A percentile compares a stretch with the other conserved stretches of the same genome.
Conservation (phyloP, 2,113 vertebrate genomes). For the Eurystomus gularis region DNA sequence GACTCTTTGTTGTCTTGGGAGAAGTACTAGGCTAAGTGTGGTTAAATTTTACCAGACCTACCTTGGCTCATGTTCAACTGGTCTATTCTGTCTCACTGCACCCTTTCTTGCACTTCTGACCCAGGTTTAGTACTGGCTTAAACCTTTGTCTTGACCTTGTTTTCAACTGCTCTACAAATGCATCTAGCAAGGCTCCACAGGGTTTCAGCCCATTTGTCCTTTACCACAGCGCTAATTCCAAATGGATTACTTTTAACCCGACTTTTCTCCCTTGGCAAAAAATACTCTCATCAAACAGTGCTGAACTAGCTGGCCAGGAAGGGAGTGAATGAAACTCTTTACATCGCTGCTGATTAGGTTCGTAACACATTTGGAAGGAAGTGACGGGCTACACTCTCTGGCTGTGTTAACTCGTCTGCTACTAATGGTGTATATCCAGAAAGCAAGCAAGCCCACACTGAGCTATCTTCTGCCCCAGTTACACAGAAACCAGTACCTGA, state of each 20-base stretch:
- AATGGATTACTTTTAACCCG: neutral
- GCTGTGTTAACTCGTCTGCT: neutral
- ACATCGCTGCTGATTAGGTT: neutral
- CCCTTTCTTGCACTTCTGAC: neutral
- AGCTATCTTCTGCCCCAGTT: neutral
- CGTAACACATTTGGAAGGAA: neutral
- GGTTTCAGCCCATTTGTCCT: rapidly evolving
- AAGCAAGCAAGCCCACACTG: neutral
- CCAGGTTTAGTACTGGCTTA: neutral
- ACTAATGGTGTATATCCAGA: neutral
- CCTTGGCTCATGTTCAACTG: neutral
- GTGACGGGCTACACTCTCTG: neutral
- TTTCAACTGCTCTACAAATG: neutral
- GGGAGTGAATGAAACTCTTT: rapidly evolving
- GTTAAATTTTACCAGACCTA: neutral
- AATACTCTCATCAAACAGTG: neutral
- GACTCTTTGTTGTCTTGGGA: neutral
- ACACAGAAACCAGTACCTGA: neutral
- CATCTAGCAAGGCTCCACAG: neutral
- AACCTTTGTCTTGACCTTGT: neutral
- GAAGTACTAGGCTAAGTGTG: neutral
- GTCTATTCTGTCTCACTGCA: rapidly evolving
- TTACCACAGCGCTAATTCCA: neutral
- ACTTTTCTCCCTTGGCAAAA: neutral
- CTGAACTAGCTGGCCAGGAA: neutral